These are phyloP conservation scores for Acrocephalus scirpaceus DNA, from an alignment of 2,797 vertebrate genomes.

Conservation along the genomic window DNA sequence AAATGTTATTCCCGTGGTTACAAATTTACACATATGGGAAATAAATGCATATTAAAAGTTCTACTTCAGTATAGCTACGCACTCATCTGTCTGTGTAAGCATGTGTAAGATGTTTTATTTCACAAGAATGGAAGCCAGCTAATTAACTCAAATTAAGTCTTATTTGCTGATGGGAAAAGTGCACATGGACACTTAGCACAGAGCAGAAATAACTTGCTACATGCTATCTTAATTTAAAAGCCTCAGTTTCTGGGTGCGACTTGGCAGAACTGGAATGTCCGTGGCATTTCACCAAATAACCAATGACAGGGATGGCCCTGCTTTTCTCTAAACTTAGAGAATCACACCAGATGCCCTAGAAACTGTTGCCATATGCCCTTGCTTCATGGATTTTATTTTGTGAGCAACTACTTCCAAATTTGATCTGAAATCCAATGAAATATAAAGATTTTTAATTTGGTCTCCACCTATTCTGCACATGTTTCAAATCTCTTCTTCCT, in stretches of 20 bases:
- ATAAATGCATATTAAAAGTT: not conserved
- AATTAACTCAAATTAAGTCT: slow-evolving; percentile 1
- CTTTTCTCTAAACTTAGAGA: not conserved
- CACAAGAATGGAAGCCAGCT: not conserved
- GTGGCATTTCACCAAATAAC: not conserved
- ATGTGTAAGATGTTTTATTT: not conserved
- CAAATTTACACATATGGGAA: not conserved
- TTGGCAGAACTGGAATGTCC: not conserved
- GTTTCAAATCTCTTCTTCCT: not conserved
- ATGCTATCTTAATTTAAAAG: not conserved
- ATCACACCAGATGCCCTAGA: not conserved
- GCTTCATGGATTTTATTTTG: not conserved
- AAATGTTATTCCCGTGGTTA: not conserved
- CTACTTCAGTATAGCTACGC: not conserved
- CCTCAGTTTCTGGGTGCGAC: not conserved
- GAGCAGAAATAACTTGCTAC: not conserved
- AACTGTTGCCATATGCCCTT: not conserved
- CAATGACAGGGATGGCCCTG: not conserved
- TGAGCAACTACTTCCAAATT: not conserved
- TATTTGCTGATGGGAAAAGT: not conserved
- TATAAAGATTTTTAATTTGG: not conserved
- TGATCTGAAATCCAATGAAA: not conserved
- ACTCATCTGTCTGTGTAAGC: not conserved
- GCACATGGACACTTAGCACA: not conserved
- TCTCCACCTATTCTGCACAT: slow-evolving; percentile 19